Conservation (phyloP, 2,797 vertebrate species). For the Halcyon chelicuti region DNA sequence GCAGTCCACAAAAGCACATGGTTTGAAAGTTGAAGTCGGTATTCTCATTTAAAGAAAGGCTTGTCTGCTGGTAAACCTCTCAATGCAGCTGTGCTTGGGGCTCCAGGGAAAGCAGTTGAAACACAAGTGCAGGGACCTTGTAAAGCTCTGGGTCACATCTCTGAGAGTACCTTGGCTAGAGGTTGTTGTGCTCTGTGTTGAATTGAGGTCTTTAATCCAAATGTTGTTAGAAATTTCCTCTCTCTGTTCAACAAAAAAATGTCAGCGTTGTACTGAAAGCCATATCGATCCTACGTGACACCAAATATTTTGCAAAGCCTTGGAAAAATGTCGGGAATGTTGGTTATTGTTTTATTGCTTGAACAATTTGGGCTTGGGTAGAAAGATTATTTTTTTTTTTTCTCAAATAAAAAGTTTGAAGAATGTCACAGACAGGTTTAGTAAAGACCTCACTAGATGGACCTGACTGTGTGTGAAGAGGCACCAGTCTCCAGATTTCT, state of each 20-base stretch:
- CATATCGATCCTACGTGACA: not conserved
- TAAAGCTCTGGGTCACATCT: not conserved
- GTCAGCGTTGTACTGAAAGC: not conserved
- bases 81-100: fast-evolving
- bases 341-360: not conserved
- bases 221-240: conserved; percentile 13
- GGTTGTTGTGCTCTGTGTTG: not conserved
- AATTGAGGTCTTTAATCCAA: not conserved
- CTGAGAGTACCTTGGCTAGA: not conserved
- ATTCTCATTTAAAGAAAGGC: not conserved
- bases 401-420: not conserved
- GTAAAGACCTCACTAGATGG: not conserved
- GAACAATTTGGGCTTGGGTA: not conserved
- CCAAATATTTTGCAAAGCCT: conserved; percentile 1
- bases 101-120: not conserved
- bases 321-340: not conserved
- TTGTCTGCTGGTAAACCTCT: not conserved
- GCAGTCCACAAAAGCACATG: not conserved
- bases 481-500: not conserved
- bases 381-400: not conserved
- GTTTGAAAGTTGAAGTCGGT: not conserved
- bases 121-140: not conserved
- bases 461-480: not conserved
- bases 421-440: not conserved
- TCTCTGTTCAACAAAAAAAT: not conserved